Evolutionary conservation across 92 coral and sea anemone species (phyloP).

Genomic region (Scolanthus callimorphus): DNA sequence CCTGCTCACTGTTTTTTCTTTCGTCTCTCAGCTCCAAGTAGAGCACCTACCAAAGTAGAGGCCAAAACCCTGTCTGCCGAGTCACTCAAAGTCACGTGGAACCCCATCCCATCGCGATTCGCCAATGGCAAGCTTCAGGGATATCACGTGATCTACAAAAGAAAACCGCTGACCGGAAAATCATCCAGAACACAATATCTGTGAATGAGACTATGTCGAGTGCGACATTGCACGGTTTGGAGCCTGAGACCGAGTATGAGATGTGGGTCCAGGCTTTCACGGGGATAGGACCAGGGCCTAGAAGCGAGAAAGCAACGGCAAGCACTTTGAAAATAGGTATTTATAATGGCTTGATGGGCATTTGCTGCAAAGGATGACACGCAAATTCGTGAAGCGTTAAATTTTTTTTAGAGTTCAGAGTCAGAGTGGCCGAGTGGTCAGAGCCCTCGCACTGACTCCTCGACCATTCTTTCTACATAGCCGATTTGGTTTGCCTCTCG

Average conservation of each 20-base stretch:
- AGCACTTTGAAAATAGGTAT: constrained; percentile 36
- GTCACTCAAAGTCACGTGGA: constrained; percentile 50
- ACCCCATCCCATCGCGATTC: constrained; percentile 38
- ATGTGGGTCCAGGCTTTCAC: constrained; percentile 71
- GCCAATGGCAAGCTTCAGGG: constrained; percentile 49
- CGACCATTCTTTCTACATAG: no score
- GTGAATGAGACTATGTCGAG: constrained; percentile 44
- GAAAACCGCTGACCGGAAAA: constrained; percentile 28
- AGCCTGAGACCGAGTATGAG: constrained; percentile 48
- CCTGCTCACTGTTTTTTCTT: no score
- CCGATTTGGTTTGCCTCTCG: no score
- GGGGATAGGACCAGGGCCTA: constrained; percentile 66
- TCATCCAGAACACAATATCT: constrained; percentile 39
- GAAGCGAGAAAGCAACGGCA: constrained; percentile 31
- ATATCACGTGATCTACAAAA: constrained; percentile 49
- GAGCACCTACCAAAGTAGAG: constrained; percentile 30
- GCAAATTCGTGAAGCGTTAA: constrained; percentile 99
- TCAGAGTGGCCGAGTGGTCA: background rate
- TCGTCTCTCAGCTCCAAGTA: constrained; percentile 39
- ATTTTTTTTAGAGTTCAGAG: no score
- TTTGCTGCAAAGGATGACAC: constrained; percentile 94
- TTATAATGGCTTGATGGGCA: no score
- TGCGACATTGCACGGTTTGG: constrained; percentile 37
- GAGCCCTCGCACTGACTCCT: no score
- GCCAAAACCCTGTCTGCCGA: constrained; percentile 19